Evolutionary conservation across 2,888 invertebrate genomes (phyloP).

Genomic region (Amphipoea oculea): DNA sequence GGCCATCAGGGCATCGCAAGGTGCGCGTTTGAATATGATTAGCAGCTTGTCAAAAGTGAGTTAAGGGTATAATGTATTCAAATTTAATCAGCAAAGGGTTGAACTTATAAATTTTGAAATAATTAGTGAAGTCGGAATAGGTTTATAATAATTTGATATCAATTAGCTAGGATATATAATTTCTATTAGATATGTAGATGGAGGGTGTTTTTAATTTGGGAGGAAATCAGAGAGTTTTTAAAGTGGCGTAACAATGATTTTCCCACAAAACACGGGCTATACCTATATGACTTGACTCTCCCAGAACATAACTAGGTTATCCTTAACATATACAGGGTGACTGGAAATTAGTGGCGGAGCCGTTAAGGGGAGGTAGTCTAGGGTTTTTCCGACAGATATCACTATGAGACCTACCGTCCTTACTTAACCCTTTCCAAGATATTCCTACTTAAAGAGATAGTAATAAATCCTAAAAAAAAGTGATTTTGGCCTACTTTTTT

Average conservation of each 20-base stretch:
- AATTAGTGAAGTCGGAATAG: conserved; percentile 55
- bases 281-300: neutral
- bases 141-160: conserved; percentile 62
- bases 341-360: too few species aligned
- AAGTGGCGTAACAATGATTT: too few species aligned
- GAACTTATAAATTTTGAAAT: conserved; percentile 69
- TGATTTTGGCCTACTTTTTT: too few species aligned
- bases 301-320: neutral
- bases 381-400: too few species aligned
- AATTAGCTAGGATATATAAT: conserved; percentile 42
- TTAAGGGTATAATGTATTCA: conserved; percentile 86
- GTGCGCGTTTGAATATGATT: conserved; percentile 89
- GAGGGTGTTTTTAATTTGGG: neutral
- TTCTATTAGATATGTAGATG: neutral
- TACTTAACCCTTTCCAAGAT: too few species aligned
- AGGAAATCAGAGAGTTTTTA: neutral
- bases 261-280: too few species aligned
- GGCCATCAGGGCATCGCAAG: conserved; percentile 84
- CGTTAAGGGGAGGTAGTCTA: too few species aligned
- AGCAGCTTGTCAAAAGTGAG: conserved; percentile 90
- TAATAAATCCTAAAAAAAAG: too few species aligned
- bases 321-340: neutral
- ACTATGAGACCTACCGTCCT: too few species aligned
- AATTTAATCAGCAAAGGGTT: conserved; percentile 86
- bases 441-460: too few species aligned